Evolutionary conservation across 1,140 invertebrate genomes (phyloP).

Genomic region (Drosophila eugracilis): DNA sequence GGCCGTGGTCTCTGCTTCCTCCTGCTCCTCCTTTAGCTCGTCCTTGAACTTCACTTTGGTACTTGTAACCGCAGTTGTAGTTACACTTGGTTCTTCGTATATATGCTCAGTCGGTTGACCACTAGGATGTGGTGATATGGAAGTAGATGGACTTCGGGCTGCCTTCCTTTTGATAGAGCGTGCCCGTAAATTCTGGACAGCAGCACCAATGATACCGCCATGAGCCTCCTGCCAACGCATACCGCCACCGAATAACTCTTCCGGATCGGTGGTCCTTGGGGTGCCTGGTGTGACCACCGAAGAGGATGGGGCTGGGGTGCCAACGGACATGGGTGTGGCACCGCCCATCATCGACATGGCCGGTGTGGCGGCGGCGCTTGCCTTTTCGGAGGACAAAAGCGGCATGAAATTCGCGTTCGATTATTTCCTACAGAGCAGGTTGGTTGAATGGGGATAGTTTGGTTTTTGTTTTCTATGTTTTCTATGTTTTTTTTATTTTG

Average conservation of each 20-base stretch:
- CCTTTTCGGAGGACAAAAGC: constrained; percentile 84
- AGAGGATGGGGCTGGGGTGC: constrained; percentile 31
- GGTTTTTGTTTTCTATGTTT: not conserved
- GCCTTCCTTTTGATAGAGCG: constrained; percentile 74
- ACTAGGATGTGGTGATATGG: constrained; percentile 36
- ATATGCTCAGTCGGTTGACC: constrained; percentile 57
- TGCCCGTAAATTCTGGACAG: constrained; percentile 76
- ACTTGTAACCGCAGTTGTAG: not conserved
- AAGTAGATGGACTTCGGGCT: constrained; percentile 30
- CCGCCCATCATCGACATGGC: constrained; percentile 56
- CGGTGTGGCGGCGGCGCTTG: constrained; percentile 60
- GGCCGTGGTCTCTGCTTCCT: constrained; percentile 19
- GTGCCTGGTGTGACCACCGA: constrained; percentile 49
- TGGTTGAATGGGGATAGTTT: constrained; percentile 54
- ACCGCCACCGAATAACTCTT: constrained; percentile 62
- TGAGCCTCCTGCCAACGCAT: constrained; percentile 80
- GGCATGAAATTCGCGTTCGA: constrained; percentile 84
- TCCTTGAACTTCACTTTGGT: constrained; percentile 63
- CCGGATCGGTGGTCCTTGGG: constrained; percentile 27
- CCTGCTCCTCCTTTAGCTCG: constrained; percentile 34
- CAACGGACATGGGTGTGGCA: constrained; percentile 51
- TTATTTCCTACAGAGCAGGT: constrained; percentile 76
- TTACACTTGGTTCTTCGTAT: constrained; percentile 64
- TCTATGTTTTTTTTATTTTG: not conserved
- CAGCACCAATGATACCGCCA: constrained; percentile 76